Evolutionary conservation across 2,113 vertebrate species (phyloP).

Genomic region (Marcusenius ussheri): DNA sequence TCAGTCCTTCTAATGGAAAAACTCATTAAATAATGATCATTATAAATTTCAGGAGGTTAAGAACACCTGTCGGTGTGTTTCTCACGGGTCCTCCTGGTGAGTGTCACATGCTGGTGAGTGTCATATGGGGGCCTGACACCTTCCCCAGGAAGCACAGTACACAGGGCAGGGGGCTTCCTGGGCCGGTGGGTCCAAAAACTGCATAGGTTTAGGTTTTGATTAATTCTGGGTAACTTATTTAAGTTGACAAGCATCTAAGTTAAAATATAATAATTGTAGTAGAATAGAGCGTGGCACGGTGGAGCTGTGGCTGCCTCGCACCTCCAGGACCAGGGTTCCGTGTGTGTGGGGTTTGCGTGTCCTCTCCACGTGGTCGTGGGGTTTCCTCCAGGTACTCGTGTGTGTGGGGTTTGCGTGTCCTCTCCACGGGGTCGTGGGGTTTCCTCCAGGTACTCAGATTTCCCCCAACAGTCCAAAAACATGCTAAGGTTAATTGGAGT

Average conservation of each 20-base stretch:
- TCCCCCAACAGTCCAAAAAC: neutral
- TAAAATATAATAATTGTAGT: neutral
- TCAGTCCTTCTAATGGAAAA: neutral
- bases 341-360: neutral
- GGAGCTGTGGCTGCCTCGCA: neutral
- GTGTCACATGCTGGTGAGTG: neutral
- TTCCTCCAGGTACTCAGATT: neutral
- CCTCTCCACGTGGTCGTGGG: neutral
- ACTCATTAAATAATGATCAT: neutral
- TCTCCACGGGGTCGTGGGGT: no score
- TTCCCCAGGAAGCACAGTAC: neutral
- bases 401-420: no score
- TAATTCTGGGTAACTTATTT: neutral
- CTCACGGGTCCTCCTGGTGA: neutral
- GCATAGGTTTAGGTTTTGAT: neutral
- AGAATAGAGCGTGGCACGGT: neutral
- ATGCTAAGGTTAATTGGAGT: neutral
- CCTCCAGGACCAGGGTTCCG: neutral
- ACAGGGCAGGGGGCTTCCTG: neutral
- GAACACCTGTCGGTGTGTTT: neutral
- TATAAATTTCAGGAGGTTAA: neutral
- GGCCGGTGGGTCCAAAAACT: neutral
- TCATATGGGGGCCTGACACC: neutral
- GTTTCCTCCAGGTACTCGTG: no score
- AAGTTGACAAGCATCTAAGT: neutral